A percentile compares a stretch with the other conserved stretches of the same genome.
phyloP scores from a whole-genome alignment of 2,888 invertebrate species.

The Pollenia angustigena region DNA sequence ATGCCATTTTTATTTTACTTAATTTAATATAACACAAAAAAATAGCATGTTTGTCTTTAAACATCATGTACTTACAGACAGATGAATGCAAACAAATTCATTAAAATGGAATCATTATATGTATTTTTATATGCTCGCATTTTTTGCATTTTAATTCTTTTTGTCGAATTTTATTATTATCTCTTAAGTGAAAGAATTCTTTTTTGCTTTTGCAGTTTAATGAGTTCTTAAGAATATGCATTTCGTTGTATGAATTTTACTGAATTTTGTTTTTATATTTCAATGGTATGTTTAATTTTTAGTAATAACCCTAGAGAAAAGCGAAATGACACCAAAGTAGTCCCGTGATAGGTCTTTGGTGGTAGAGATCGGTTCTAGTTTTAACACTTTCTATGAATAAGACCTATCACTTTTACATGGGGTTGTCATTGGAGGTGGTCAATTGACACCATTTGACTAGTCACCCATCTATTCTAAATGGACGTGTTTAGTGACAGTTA shows the following conservation, averaged over 20 bases:
- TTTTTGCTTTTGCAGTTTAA: slow-evolving; percentile 8
- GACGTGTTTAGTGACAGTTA: too few relatives aligned
- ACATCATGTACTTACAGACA: slow-evolving; percentile 16
- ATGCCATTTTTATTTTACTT: slow-evolving; percentile 31
- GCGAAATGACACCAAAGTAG: too few relatives aligned
- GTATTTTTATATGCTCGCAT: slow-evolving; percentile 18
- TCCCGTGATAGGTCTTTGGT: too few relatives aligned
- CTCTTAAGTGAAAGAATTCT: slow-evolving; percentile 25
- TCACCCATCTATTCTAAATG: too few relatives aligned
- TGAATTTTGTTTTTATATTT: neutral
- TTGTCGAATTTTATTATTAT: slow-evolving; percentile 30
- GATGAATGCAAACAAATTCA: slow-evolving; percentile 16
- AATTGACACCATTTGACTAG: too few relatives aligned
- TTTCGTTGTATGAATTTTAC: slow-evolving; percentile 14
- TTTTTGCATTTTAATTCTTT: slow-evolving; percentile 31
- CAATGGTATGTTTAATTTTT: slow-evolving; percentile 1
- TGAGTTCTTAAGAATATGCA: slow-evolving; percentile 11
- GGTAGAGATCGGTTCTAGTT: too few relatives aligned
- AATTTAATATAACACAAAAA: slow-evolving; percentile 31
- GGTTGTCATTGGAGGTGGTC: too few relatives aligned
- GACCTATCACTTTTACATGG: too few relatives aligned
- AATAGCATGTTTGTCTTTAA: slow-evolving; percentile 27
- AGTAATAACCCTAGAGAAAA: too few relatives aligned
- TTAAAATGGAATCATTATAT: slow-evolving; percentile 31
- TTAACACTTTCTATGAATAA: too few relatives aligned